A percentile compares a stretch with the other conserved stretches of the same genome.
Evolutionary conservation across 2,113 vertebrate species (phyloP).

Genomic region (Nicator chloris): DNA sequence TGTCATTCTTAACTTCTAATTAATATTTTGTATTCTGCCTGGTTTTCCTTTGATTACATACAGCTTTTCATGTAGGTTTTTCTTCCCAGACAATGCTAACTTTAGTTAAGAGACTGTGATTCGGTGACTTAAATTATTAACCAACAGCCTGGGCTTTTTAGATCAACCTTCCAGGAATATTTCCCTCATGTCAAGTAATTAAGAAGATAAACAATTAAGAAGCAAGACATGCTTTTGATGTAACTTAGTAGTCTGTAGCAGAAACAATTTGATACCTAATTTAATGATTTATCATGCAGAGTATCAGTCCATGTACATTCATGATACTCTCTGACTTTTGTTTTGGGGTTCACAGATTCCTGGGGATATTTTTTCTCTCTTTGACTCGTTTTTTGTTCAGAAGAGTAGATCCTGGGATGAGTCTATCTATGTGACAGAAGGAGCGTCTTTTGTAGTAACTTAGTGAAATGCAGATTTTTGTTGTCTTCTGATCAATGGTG

Average conservation of each 20-base stretch:
- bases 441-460: not conserved
- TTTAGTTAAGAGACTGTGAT: not conserved
- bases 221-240: not conserved
- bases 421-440: not conserved
- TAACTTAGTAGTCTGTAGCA: not conserved
- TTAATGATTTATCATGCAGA: not conserved
- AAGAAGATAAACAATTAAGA: not conserved
- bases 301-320: not conserved
- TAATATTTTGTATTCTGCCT: not conserved
- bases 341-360: not conserved
- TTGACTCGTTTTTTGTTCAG: not conserved
- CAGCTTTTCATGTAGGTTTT: not conserved
- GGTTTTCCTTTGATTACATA: not conserved
- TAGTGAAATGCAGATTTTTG: not conserved
- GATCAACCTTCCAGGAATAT: not conserved
- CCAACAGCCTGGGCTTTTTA: not conserved
- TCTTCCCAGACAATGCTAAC: not conserved
- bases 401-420: not conserved
- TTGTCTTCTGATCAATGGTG: not conserved
- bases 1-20: not conserved
- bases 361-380: not conserved
- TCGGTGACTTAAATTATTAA: not conserved
- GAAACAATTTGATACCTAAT: not conserved
- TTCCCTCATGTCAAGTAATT: not conserved
- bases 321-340: not conserved